Evolutionary conservation across 2,888 invertebrate species (phyloP), one percentile per base, ranked within the genome.

Genomic region (Lithophane leautieri): DNA sequence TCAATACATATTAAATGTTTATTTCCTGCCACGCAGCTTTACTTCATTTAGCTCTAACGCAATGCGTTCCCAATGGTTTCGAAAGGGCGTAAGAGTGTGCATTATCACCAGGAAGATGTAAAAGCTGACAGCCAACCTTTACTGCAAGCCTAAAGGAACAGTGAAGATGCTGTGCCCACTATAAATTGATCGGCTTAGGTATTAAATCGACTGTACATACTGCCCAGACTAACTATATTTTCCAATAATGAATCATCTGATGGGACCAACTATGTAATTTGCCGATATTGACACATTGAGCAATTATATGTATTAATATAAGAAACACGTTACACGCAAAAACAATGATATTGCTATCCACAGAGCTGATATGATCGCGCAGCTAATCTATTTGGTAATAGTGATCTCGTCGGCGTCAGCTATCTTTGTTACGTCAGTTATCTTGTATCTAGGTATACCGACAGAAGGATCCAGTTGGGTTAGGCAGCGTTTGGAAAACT

Each of bases 301-400:
- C 72, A 73, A 81, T 40, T 16, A 66, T 44, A 34, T 34, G 34
- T 42, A 42, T 52, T 4, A 71, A 74, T 69, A 65, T 47, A 61
- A 60, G 28, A 73, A 73, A 47, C 40, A 70, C n/a, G 70, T 70
- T 78, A 74, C 52, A 74, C 52, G 61, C 63, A 83, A 78, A 76
- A 40, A 50, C 34, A 42, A 56, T 54, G 47, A 25, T 47, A 47
- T 66, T 76, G 72, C 63, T 78, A 80, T 69, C 74, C 76, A 66
- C 70, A 60, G 61, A 58, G 66, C 42, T 40, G n/a, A 58, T 44
- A 61, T 58, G 82, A 78, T 85, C 85, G 52, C 61, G 54, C 58
- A 40, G 61, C 68, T 72, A 70, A 79, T 82, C 76, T 74, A 28
- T 78, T 68, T 47, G 66, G 72, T 66, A 76, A 79, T 25, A 76